Percentiles rank a stretch among this genome's conserved stretches.
Evolutionary conservation across 1,140 invertebrate species (phyloP).

Genomic region (Belonocnema kinseyi): DNA sequence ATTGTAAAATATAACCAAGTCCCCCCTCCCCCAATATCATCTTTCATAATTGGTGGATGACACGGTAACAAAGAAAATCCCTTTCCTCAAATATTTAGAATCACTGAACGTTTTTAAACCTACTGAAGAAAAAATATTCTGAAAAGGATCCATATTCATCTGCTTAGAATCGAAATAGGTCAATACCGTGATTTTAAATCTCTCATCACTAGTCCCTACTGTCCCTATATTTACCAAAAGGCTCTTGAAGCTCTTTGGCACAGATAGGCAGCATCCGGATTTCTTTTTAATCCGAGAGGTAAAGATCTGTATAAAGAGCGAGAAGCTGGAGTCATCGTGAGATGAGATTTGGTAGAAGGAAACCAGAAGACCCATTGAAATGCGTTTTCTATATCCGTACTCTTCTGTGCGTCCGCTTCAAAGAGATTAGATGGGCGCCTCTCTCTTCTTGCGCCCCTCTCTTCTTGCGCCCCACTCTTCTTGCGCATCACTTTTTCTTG

Average conservation of each 20-base stretch:
- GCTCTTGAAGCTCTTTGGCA: slow-evolving; percentile 17
- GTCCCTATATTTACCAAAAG: slow-evolving; percentile 26
- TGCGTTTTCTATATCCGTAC: slow-evolving; percentile 27
- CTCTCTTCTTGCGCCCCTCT: not conserved
- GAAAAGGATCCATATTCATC: not conserved
- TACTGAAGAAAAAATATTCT: too few species aligned
- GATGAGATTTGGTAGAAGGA: slow-evolving; percentile 29
- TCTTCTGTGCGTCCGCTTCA: not conserved
- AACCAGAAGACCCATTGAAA: slow-evolving; percentile 27
- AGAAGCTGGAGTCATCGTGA: slow-evolving; percentile 4
- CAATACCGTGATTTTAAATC: not conserved
- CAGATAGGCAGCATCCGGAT: slow-evolving; percentile 5
- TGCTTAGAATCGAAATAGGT: not conserved
- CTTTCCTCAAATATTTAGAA: too few species aligned
- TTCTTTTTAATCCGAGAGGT: slow-evolving; percentile 20
- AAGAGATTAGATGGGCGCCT: slow-evolving; percentile 19
- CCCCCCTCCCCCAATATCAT: too few species aligned
- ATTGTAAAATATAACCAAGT: too few species aligned
- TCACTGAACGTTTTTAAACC: too few species aligned
- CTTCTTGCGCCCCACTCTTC: not conserved
- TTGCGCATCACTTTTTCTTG: too few species aligned
- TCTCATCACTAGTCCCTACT: not conserved
- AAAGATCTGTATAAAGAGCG: not conserved
- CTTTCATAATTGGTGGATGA: too few species aligned
- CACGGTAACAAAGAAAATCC: too few species aligned